Evolutionary conservation across 2,797 vertebrate species (phyloP).

Genomic region (Austrolebias charrua): DNA sequence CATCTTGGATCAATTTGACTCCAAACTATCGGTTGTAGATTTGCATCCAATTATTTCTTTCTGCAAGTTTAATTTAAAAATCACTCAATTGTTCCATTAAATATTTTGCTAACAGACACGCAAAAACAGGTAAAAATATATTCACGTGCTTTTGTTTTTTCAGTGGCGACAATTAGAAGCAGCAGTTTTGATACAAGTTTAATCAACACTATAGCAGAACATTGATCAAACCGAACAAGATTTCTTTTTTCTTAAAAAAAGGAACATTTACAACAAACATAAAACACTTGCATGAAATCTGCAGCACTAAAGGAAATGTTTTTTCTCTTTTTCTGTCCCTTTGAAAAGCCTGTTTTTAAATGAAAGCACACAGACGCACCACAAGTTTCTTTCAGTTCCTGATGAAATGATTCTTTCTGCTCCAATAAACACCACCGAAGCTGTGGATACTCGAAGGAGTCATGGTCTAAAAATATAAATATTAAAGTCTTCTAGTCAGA

Average conservation of each 20-base stretch:
- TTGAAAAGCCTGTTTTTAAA: constrained; percentile 28
- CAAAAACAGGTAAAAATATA: too few relatives aligned
- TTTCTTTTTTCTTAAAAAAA: constrained; percentile 48
- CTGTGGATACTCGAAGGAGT: constrained; percentile 33
- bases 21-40: too few relatives aligned
- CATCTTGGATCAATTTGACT: too few relatives aligned
- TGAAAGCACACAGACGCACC: neutral
- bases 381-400: constrained; percentile 8
- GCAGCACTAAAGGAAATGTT: constrained; percentile 39
- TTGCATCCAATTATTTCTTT: too few relatives aligned
- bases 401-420: constrained; percentile 20
- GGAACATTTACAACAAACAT: constrained; percentile 33
- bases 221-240: constrained; percentile 44
- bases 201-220: constrained; percentile 69
- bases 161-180: neutral
- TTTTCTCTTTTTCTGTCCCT: constrained; percentile 19
- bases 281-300: constrained; percentile 28
- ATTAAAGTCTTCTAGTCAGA: constrained; percentile 32
- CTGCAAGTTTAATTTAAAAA: too few relatives aligned
- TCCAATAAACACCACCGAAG: constrained; percentile 28
- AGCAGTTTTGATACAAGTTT: constrained; percentile 55
- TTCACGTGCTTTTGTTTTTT: too few relatives aligned
- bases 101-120: too few relatives aligned
- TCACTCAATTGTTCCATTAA: too few relatives aligned
- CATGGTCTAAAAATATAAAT: constrained; percentile 17